Evolutionary conservation across 2,113 vertebrate species (phyloP).

Genomic region (Apaloderma vittatum): DNA sequence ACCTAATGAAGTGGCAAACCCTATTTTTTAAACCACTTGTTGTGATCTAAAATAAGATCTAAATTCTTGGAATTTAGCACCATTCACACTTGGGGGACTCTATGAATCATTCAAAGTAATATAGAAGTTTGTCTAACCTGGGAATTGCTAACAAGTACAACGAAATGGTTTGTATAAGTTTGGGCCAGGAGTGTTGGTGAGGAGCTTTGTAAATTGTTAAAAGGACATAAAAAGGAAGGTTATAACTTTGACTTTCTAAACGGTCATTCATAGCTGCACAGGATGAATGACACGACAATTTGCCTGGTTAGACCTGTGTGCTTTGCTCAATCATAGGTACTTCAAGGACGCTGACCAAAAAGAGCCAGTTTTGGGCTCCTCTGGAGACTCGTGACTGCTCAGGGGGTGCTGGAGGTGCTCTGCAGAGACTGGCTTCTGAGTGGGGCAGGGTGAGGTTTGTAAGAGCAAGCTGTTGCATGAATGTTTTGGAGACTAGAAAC

Average conservation of each 20-base stretch:
- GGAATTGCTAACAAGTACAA: neutral
- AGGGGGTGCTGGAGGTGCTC: neutral
- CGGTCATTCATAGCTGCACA: neutral
- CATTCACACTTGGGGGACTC: neutral
- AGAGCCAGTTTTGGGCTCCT: neutral
- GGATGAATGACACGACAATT: neutral
- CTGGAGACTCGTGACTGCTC: neutral
- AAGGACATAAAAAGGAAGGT: neutral
- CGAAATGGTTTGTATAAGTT: neutral
- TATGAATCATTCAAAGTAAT: neutral
- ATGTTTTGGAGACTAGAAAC: neutral
- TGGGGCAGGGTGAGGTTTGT: neutral
- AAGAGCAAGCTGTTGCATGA: neutral
- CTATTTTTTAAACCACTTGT: slow-evolving; percentile 20
- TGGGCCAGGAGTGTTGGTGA: neutral
- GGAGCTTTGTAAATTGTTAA: neutral
- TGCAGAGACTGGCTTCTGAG: neutral
- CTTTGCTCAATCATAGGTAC: accelerated
- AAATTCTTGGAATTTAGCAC: neutral
- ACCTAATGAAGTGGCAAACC: neutral
- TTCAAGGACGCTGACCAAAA: neutral
- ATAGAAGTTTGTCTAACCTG: neutral
- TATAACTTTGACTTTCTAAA: neutral
- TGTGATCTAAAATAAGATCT: neutral
- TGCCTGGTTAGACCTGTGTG: neutral